Conservation (phyloP, 1,140 invertebrate species). For the Brachionus sp. region DNA sequence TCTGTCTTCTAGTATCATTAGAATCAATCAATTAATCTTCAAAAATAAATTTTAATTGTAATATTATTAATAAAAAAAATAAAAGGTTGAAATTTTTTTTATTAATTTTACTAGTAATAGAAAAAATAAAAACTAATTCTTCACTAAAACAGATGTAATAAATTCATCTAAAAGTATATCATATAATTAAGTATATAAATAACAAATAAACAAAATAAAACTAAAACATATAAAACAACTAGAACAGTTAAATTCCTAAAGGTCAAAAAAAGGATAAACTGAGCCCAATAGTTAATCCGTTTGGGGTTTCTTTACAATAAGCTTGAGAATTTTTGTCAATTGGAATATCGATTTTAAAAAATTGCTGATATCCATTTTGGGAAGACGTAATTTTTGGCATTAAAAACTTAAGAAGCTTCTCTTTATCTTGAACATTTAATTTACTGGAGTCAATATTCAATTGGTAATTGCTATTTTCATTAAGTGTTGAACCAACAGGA, state of each 20-base stretch:
- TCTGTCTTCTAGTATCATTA: no score
- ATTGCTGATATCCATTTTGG: background rate
- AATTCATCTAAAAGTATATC: background rate
- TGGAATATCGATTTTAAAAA: slow-evolving; percentile 10
- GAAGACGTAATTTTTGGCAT: background rate
- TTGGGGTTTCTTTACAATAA: background rate
- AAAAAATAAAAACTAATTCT: no score
- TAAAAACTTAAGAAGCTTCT: background rate
- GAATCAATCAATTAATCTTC: no score
- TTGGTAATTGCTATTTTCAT: background rate
- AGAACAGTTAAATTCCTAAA: background rate
- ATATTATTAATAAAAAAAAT: no score
- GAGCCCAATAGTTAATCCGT: background rate
- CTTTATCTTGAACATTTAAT: background rate
- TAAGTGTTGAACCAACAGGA: background rate
- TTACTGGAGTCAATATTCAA: background rate
- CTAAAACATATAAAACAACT: background rate
- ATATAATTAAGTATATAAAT: background rate
- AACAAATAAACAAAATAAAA: background rate
- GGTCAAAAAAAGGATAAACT: slow-evolving; percentile 3
- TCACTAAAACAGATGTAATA: no score
- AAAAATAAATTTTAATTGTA: no score
- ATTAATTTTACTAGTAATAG: no score
- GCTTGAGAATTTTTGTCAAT: background rate
- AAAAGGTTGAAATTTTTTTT: no score